These are phyloP conservation scores for Platycheirus rosarum DNA, from an alignment of 2,888 invertebrate genomes.

Conservation along the genomic window DNA sequence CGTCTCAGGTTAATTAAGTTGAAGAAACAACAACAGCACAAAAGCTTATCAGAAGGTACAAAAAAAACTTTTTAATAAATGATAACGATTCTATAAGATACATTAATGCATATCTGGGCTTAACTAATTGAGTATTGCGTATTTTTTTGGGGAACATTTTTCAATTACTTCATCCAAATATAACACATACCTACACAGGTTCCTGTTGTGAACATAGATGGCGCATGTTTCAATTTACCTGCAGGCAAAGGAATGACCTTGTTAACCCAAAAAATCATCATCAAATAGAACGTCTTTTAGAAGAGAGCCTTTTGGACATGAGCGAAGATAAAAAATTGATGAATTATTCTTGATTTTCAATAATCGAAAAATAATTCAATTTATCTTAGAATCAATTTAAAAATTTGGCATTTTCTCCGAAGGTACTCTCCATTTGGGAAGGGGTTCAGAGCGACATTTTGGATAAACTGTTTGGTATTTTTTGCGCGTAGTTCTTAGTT, in stretches of 20 bases:
- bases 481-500: not conserved
- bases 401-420: conserved; percentile 2
- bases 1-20: conserved; percentile 30
- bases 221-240: conserved; percentile 14
- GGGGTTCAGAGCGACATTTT: not conserved
- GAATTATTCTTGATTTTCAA: conserved; percentile 25
- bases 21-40: conserved; percentile 27
- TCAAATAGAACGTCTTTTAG: not conserved
- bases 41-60: conserved; percentile 39
- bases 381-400: too few relatives aligned
- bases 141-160: not conserved
- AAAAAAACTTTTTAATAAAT: conserved; percentile 39
- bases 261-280: conserved; percentile 2
- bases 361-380: conserved; percentile 27
- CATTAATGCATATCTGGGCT: conserved; percentile 22
- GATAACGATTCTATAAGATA: conserved; percentile 36
- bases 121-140: too few relatives aligned
- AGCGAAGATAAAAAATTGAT: conserved; percentile 6
- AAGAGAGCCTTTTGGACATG: not conserved
- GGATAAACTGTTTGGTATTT: not conserved
- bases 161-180: not conserved
- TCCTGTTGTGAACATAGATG: not conserved
- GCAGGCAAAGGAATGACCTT: conserved; percentile 15
- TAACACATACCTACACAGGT: too few relatives aligned
- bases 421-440: not conserved